These are phyloP conservation scores for Planiliza haematocheilus DNA, from an alignment of 2,113 vertebrate species.

Conservation along the genomic window DNA sequence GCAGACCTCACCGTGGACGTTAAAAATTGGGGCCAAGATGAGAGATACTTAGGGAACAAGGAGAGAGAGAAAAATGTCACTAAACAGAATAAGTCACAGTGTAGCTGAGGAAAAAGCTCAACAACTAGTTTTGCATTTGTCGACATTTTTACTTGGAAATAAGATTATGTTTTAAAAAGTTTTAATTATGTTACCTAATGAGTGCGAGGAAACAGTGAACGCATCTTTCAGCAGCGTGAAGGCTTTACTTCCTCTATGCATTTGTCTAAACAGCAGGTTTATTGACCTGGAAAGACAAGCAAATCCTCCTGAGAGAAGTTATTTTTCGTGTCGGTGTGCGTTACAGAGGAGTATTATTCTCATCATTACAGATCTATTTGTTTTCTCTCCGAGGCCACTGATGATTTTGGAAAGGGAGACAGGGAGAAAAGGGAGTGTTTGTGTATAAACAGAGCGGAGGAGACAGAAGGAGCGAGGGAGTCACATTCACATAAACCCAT, in stretches of 20 bases:
- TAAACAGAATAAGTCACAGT: too few relatives aligned
- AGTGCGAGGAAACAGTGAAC: neutral
- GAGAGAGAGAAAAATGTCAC: too few relatives aligned
- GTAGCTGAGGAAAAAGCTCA: too few relatives aligned
- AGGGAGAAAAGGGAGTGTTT: constrained; percentile 46
- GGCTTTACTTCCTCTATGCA: neutral
- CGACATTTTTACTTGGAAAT: neutral
- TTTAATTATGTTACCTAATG: neutral
- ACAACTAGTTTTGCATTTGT: neutral
- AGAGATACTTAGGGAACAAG: too few relatives aligned
- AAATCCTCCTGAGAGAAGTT: constrained; percentile 39
- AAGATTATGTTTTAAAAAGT: neutral
- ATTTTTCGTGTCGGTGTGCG: constrained; percentile 12
- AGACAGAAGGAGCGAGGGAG: constrained; percentile 59
- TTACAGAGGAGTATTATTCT: constrained; percentile 21
- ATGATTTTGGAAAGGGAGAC: constrained; percentile 31
- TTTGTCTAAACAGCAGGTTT: constrained; percentile 9
- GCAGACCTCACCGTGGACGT: too few relatives aligned
- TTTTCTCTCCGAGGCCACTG: constrained; percentile 49
- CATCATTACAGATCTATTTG: constrained; percentile 38
- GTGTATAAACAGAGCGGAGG: constrained; percentile 56
- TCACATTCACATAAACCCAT: constrained; percentile 50
- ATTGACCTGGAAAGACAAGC: constrained; percentile 48
- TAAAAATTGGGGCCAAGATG: too few relatives aligned
- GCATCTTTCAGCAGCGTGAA: neutral